These are phyloP conservation scores for Branchellion lobata DNA, from an alignment of 2,888 invertebrate genomes.

Conservation along the genomic window DNA sequence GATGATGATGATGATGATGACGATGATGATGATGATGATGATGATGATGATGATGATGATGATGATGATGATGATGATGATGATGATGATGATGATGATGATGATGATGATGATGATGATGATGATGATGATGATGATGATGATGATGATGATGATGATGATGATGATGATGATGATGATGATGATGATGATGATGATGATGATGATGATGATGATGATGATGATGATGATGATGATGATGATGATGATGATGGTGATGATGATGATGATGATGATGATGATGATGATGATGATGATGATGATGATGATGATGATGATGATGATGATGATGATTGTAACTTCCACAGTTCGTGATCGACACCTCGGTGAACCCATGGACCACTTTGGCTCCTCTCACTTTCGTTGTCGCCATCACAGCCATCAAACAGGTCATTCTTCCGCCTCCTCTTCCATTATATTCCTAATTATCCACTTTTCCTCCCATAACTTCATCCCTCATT, in stretches of 20 bases:
- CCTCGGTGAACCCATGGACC: slow-evolving; percentile 78
- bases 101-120: slow-evolving; percentile 12
- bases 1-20: slow-evolving; percentile 27
- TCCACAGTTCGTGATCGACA: slow-evolving; percentile 63
- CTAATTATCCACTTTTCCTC: neutral
- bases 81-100: slow-evolving; percentile 7
- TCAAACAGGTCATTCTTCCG: slow-evolving; percentile 67
- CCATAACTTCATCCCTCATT: neutral
- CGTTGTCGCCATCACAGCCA: slow-evolving; percentile 75
- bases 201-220: slow-evolving; percentile 37
- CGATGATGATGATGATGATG: neutral
- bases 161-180: slow-evolving; percentile 24
- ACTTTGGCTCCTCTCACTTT: slow-evolving; percentile 75
- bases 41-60: slow-evolving; percentile 1
- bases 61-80: slow-evolving; percentile 8
- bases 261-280: slow-evolving; percentile 37
- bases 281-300: slow-evolving; percentile 1
- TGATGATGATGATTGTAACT: too few species aligned
- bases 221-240: slow-evolving; percentile 45
- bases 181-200: slow-evolving; percentile 23
- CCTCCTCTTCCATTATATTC: neutral
- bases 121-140: slow-evolving; percentile 30
- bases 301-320: slow-evolving; percentile 20
- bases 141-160: slow-evolving; percentile 42
- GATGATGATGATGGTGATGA: slow-evolving; percentile 45